Evolutionary conservation across 2,113 vertebrate species (phyloP).

Genomic region (Pangasianodon gigas): DNA sequence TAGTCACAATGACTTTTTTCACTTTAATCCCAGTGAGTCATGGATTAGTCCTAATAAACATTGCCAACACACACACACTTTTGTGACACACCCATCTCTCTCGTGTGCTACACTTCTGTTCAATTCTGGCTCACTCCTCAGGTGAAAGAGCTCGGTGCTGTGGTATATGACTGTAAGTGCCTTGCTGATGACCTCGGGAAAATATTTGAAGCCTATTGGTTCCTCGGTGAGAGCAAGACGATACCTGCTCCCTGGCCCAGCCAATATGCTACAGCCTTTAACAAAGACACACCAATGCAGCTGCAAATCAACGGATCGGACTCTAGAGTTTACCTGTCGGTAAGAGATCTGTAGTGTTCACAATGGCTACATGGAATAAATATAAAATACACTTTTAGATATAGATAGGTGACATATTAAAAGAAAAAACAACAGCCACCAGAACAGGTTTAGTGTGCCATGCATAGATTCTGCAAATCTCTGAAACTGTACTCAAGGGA

Average conservation of each 20-base stretch:
- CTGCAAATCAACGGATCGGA: slow-evolving; percentile 79
- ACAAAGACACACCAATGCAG: slow-evolving; percentile 80
- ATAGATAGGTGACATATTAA: background rate
- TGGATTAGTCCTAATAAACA: background rate
- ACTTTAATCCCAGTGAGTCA: background rate
- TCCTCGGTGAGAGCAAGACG: slow-evolving; percentile 72
- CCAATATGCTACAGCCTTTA: slow-evolving; percentile 81
- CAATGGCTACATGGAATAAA: background rate
- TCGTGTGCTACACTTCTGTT: background rate
- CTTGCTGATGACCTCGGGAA: slow-evolving; percentile 85
- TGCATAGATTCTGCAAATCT: background rate
- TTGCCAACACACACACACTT: background rate
- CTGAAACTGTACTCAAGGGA: background rate
- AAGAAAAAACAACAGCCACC: background rate
- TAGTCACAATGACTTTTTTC: background rate
- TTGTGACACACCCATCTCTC: background rate
- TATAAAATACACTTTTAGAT: background rate
- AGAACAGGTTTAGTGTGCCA: background rate
- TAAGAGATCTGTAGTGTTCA: slow-evolving; percentile 60
- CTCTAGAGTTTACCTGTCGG: slow-evolving; percentile 82
- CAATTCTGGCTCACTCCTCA: slow-evolving; percentile 50
- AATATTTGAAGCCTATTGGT: slow-evolving; percentile 92
- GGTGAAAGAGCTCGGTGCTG: slow-evolving; percentile 89
- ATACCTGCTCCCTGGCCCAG: slow-evolving; percentile 84
- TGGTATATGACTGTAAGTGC: slow-evolving; percentile 91